These are phyloP conservation scores for Gobio gobio DNA, from an alignment of 2,113 vertebrate species.

Conservation along the genomic window DNA sequence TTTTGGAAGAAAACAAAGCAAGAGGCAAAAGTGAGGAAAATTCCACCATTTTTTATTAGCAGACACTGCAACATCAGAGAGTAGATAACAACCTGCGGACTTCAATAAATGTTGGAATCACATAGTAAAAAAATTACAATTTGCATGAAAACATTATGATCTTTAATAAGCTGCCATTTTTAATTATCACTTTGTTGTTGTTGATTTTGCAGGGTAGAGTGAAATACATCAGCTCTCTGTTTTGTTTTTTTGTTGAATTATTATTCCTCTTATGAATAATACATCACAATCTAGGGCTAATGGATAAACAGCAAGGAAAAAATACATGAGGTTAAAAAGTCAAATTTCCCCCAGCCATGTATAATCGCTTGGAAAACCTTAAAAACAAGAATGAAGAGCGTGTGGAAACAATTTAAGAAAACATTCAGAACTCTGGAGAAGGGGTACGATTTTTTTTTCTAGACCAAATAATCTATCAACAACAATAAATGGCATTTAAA, in stretches of 20 bases:
- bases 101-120: conserved; percentile 76
- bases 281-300: conserved; percentile 70
- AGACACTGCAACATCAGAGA: conserved; percentile 82
- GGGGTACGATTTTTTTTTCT: conserved; percentile 75
- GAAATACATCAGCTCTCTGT: not conserved
- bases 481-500: conserved; percentile 82
- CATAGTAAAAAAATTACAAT: conserved; percentile 66
- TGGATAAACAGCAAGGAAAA: conserved; percentile 70
- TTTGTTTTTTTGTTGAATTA: conserved; percentile 60
- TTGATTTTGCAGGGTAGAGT: not conserved
- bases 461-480: conserved; percentile 79
- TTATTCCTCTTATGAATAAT: conserved; percentile 68
- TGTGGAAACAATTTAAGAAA: conserved; percentile 69
- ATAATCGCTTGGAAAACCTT: conserved; percentile 72
- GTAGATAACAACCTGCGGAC: conserved; percentile 79
- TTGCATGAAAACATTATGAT: conserved; percentile 20
- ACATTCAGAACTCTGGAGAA: conserved; percentile 75
- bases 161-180: conserved; percentile 26
- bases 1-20: conserved; percentile 40
- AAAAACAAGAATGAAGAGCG: conserved; percentile 65
- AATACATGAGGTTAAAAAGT: conserved; percentile 76
- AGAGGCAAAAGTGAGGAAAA: conserved; percentile 77
- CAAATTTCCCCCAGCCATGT: not conserved
- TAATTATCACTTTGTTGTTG: not conserved
- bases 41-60: conserved; percentile 85